Conservation (phyloP, 2,888 invertebrate species). For the Lasioglossum zephyrum region DNA sequence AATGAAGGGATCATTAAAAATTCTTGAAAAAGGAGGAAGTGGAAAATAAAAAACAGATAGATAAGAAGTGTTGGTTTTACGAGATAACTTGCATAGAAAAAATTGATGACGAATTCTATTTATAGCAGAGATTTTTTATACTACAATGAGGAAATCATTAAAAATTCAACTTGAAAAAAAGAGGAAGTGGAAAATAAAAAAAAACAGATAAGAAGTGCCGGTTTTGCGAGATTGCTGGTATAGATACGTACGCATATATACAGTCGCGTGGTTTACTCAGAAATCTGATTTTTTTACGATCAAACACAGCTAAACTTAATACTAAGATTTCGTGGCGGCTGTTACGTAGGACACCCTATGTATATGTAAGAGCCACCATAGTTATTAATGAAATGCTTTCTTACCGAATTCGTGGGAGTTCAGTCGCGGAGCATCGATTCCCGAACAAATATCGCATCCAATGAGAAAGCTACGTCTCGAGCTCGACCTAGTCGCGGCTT, state of each 20-base stretch:
- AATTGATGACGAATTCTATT: background rate
- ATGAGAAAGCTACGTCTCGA: conserved; percentile 26
- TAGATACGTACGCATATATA: background rate
- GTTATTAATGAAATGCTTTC: background rate
- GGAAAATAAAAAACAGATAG: background rate
- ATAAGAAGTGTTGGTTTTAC: background rate
- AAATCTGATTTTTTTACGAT: background rate
- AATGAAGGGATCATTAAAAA: background rate
- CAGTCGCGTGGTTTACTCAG: background rate
- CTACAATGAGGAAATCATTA: background rate
- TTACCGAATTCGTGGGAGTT: conserved; percentile 54
- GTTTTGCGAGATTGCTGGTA: background rate
- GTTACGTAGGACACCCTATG: background rate
- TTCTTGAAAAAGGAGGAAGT: background rate
- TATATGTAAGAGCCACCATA: background rate
- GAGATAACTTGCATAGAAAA: background rate
- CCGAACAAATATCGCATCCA: conserved; percentile 1
- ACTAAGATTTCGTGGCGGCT: background rate
- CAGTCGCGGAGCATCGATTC: conserved; percentile 28
- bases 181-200: background rate
- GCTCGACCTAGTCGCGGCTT: conserved; percentile 32
- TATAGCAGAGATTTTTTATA: background rate
- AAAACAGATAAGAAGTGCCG: background rate
- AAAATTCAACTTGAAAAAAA: background rate
- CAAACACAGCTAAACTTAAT: background rate